These are phyloP conservation scores for Periophthalmodon schlosseri DNA, from an alignment of 2,113 vertebrate genomes.

Conservation along the genomic window DNA sequence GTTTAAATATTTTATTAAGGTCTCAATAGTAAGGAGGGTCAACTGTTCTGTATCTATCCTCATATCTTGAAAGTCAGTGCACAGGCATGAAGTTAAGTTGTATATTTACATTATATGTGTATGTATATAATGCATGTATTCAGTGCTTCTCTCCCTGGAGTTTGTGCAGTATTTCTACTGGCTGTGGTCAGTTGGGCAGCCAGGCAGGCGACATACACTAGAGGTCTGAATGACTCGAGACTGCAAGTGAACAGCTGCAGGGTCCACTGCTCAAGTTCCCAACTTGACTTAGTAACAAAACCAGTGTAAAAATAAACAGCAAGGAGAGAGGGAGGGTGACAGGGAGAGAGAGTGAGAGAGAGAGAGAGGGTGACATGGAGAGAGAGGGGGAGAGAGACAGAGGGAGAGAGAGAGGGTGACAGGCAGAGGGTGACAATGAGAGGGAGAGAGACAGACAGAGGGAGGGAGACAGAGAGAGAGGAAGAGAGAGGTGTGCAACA, in stretches of 20 bases:
- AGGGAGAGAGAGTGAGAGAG: slow-evolving; percentile 6
- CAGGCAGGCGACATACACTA: slow-evolving; percentile 36
- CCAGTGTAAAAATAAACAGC: slow-evolving; percentile 56
- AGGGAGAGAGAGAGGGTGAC: too few species aligned
- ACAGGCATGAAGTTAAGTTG: neutral
- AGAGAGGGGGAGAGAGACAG: neutral
- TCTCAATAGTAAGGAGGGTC: neutral
- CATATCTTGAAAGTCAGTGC: too few species aligned
- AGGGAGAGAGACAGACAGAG: too few species aligned
- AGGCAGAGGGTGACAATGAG: too few species aligned
- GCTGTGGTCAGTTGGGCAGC: slow-evolving; percentile 14
- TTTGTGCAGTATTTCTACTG: slow-evolving; percentile 34
- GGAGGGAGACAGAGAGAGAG: too few species aligned
- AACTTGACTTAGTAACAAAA: slow-evolving; percentile 3
- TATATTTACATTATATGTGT: neutral
- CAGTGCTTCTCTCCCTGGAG: neutral
- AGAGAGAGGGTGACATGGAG: slow-evolving; percentile 14
- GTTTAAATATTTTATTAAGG: slow-evolving; percentile 1
- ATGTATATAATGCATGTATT: neutral
- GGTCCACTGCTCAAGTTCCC: slow-evolving; percentile 34
- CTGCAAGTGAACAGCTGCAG: slow-evolving; percentile 39
- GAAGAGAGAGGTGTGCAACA: neutral
- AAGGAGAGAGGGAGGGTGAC: slow-evolving; percentile 12
- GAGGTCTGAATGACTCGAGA: slow-evolving; percentile 30
- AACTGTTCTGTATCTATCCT: neutral